Base-by-base conservation (phyloP, 2,113 vertebrate species). In the Nothocercus julius region DNA sequence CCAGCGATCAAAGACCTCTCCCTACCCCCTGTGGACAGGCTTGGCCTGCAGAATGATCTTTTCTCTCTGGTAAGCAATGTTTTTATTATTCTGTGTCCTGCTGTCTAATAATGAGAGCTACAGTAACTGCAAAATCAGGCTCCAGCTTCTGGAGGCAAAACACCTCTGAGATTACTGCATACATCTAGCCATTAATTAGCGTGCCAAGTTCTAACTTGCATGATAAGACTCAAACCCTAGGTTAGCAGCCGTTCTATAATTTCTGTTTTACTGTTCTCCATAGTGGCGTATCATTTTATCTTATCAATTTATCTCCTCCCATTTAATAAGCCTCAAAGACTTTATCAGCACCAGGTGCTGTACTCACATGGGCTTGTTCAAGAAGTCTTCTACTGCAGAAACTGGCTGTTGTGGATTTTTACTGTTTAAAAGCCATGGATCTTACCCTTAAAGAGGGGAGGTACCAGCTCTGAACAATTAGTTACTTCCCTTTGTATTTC, bases 41-140 rank as follows among this genome's bases (percentile, higher is more conserved):
- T 99, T 36, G 99, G 99, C 78, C 98, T 99, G 90, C 99, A 99
- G 97, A 99, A 99, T 47, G 99, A 99, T 96, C 99, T 99, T 51
- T 99, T 99, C 97, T 99, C 99, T 40, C 98, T 99, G 98, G 99
- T 99, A 95, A 99, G 98, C 59, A 18, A 14, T 15, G 7, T 45
- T 66, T 49, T 56, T 44, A 24, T 58, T 91, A 2, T 10, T 59
- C 38, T 62, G 18, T 54, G 34, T 38, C n/a, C 44, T 24, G 15
- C 49, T 30, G 16, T 24, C 27, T 45, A 4, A 15, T 18, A 25
- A 24, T 1, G 12, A 85, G 72, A 34, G 68, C 45, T 38, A 8
- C 32, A 24, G 25, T 20, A 34, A 59, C 53, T 32, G 56, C 72
- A 80, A 59, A 61, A 75, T 44, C 9, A 4, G 44, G 1, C 82